Base-by-base conservation (phyloP, 2,113 vertebrate genomes). In the Tachycineta bicolor region DNA sequence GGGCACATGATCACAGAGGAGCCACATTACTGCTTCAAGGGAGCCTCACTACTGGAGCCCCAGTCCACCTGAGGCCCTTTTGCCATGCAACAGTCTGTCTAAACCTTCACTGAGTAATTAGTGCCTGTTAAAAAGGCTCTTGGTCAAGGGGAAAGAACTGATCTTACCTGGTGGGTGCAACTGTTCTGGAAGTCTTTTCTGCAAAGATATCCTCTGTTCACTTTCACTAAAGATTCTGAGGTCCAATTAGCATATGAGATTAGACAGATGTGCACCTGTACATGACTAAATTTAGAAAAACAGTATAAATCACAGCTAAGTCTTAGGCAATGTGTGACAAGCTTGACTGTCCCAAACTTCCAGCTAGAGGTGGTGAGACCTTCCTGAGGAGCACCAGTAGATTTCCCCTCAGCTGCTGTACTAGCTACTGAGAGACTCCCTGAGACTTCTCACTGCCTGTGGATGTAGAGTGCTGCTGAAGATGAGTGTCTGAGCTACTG, bases 41-140 rank as follows among this genome's bases (percentile, higher is more conserved):
- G 33, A 79, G 10, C 16, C 24, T 89, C 50, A 46, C 10, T 2
- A 14, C 34, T 31, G 37, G 31, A 83, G 33, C 23, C 43, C 34
- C 43, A 52, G 69, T 15, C 47, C 52, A n/a, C 23, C 25, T 46
- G 24, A 83, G 50, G n/a, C 31, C 58, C 52, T 75, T 62, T 33
- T 34, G 33, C 46, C 59, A 44, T 23, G 34, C 59, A 73, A 16
- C 24, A 34, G 21, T 31, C 47, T 14, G 3, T 12, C 24, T 47
- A 1, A 17, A 23, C 22, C 50, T 75, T 53, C 47, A 28, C 0
- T 1, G 12, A 28, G 21, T 5, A 70, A 26, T 4, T 4, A 77
- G 29, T 3, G 15, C 12, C 13, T 47, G 25, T 17, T 59, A 14
- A 33, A 90, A 84, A 79, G 26, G 23, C 44, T 34, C 31, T 46